A percentile compares a stretch with the other conserved stretches of the same genome.
Conservation (phyloP, 2,888 invertebrate genomes). For the Colletes collaris region DNA sequence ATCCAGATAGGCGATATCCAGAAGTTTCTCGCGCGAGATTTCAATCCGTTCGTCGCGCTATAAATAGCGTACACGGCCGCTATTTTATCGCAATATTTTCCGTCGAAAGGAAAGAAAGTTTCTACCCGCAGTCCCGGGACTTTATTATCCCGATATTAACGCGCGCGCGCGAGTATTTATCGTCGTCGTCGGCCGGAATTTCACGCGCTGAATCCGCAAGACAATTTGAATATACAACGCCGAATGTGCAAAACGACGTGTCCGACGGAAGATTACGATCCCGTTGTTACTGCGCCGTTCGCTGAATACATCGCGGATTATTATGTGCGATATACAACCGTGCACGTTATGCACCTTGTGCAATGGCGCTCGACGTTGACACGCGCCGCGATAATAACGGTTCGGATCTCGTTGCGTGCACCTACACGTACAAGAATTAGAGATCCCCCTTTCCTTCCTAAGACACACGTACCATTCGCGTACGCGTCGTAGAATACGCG, state of each 20-base stretch:
- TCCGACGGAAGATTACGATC: conserved; percentile 31
- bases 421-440: neutral
- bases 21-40: conserved; percentile 3
- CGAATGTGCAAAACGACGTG: conserved; percentile 23
- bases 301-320: conserved; percentile 55
- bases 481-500: no score
- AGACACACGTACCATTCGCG: no score
- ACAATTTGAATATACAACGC: conserved; percentile 48
- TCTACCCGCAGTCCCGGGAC: neutral
- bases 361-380: conserved; percentile 40
- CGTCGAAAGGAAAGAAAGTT: conserved; percentile 6
- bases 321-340: conserved; percentile 47
- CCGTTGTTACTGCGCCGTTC: conserved; percentile 42
- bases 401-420: neutral
- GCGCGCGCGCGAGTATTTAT: conserved; percentile 16
- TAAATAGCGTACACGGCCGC: neutral
- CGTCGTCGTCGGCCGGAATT: conserved; percentile 21
- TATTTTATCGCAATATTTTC: neutral
- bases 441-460: no score
- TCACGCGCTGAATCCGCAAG: conserved; percentile 27
- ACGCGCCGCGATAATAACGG: conserved; percentile 53
- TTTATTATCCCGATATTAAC: conserved; percentile 29
- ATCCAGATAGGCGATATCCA: neutral
- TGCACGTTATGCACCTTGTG: conserved; percentile 55
- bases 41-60: neutral